A percentile compares a stretch with the other conserved stretches of the same genome.
Conservation (phyloP, 1,140 invertebrate species). For the Euschistus heros region DNA sequence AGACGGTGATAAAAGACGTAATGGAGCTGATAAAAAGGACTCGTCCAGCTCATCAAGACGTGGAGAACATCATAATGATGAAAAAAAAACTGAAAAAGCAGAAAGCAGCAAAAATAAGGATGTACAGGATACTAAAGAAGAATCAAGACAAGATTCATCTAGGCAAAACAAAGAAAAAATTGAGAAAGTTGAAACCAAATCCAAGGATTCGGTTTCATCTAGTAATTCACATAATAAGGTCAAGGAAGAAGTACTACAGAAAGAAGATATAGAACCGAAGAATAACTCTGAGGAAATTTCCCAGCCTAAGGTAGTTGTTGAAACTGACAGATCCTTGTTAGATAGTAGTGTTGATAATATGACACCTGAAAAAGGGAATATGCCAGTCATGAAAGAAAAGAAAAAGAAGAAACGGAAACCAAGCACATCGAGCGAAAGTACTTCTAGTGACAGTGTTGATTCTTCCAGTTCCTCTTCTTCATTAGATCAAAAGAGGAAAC, state of each 20-base stretch:
- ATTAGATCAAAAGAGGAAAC: slow-evolving; percentile 17
- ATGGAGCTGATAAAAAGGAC: slow-evolving; percentile 20
- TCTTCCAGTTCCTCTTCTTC: slow-evolving; percentile 24
- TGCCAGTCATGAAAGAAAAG: neutral
- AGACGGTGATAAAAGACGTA: slow-evolving; percentile 27
- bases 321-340: neutral
- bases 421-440: slow-evolving; percentile 23
- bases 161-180: slow-evolving; percentile 25
- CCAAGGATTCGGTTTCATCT: neutral
- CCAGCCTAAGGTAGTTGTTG: neutral
- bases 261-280: neutral
- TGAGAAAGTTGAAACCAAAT: neutral
- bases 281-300: neutral
- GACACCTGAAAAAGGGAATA: neutral
- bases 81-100: slow-evolving; percentile 15
- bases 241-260: neutral
- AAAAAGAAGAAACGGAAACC: slow-evolving; percentile 23
- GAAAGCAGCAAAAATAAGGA: slow-evolving; percentile 27
- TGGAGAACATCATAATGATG: slow-evolving; percentile 18
- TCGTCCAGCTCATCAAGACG: slow-evolving; percentile 1
- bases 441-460: slow-evolving; percentile 22
- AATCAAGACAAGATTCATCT: slow-evolving; percentile 17
- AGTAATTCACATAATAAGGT: neutral
- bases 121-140: slow-evolving; percentile 26
- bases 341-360: neutral